phyloP scores from a whole-genome alignment of 2,888 invertebrate species.

The Tetrapedia diversipes region DNA sequence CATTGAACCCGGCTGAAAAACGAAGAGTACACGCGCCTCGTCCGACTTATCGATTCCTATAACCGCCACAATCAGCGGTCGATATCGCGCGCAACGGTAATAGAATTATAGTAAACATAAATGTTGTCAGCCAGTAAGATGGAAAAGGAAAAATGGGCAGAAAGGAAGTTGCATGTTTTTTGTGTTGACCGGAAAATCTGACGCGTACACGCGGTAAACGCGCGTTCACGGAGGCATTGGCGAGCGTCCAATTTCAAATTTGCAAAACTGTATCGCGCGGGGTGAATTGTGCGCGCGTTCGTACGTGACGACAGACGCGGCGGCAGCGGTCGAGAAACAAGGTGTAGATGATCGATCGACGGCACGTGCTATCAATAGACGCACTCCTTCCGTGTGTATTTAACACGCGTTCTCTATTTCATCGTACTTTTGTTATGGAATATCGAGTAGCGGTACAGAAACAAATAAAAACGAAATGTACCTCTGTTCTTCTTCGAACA shows the following conservation, averaged over 20 bases:
- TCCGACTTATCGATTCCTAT: constrained; percentile 2
- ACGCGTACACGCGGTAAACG: not conserved
- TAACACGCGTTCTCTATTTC: constrained; percentile 25
- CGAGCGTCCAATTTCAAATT: constrained; percentile 22
- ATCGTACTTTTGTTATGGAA: not conserved
- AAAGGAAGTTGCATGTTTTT: not conserved
- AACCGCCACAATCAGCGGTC: not conserved
- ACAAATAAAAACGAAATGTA: not conserved
- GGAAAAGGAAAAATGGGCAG: not conserved
- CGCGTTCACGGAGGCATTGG: not conserved
- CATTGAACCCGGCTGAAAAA: constrained; percentile 20
- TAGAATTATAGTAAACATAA: not conserved
- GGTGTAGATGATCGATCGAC: constrained; percentile 48
- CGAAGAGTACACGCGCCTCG: not conserved
- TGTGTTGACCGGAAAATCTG: not conserved
- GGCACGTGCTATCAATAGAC: constrained; percentile 51
- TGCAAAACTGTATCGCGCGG: constrained; percentile 28
- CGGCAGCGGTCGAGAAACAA: constrained; percentile 25
- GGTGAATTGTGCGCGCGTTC: constrained; percentile 29
- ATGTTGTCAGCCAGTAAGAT: not conserved
- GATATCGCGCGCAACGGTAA: not conserved
- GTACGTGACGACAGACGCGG: constrained; percentile 35
- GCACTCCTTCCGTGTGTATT: constrained; percentile 23
- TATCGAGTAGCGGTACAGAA: not conserved
- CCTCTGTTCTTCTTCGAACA: not conserved